Percentiles rank a stretch among this genome's conserved stretches.
Evolutionary conservation across 2,113 vertebrate genomes (phyloP).

Genomic region (Ctenodactylus gundi): DNA sequence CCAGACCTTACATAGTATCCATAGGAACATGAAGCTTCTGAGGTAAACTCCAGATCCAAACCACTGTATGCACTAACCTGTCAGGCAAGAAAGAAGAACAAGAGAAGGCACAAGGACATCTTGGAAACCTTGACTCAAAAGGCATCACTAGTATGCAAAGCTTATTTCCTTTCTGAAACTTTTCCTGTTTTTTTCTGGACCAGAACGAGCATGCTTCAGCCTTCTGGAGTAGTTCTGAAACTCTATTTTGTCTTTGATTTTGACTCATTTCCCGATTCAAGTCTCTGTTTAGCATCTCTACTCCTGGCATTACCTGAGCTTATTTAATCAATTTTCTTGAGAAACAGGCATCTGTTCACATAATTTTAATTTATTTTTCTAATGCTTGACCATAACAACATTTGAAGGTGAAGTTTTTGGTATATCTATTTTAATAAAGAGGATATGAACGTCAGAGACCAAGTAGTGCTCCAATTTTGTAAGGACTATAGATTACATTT

Average conservation of each 20-base stretch:
- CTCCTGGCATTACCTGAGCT: not conserved
- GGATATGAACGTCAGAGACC: not conserved
- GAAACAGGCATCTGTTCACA: not conserved
- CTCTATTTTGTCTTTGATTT: not conserved
- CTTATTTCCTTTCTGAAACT: not conserved
- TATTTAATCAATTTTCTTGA: not conserved
- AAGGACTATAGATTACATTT: not conserved
- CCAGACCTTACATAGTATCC: too few species aligned
- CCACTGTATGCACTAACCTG: fast-evolving
- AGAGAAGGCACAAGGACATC: not conserved
- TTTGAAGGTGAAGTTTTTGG: not conserved
- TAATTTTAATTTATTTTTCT: not conserved
- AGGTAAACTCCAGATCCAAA: too few species aligned
- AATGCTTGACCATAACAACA: not conserved
- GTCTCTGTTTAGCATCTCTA: not conserved
- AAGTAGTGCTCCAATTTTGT: not conserved
- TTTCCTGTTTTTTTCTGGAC: not conserved
- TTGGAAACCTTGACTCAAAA: not conserved
- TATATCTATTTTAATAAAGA: not conserved
- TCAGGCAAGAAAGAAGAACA: not conserved
- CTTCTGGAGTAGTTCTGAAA: not conserved
- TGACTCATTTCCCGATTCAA: not conserved
- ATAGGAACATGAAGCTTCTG: too few species aligned
- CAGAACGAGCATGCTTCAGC: not conserved
- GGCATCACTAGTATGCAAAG: not conserved